These are phyloP conservation scores for Ypsolopha scabrella DNA, from an alignment of 2,888 invertebrate species.

Conservation along the genomic window DNA sequence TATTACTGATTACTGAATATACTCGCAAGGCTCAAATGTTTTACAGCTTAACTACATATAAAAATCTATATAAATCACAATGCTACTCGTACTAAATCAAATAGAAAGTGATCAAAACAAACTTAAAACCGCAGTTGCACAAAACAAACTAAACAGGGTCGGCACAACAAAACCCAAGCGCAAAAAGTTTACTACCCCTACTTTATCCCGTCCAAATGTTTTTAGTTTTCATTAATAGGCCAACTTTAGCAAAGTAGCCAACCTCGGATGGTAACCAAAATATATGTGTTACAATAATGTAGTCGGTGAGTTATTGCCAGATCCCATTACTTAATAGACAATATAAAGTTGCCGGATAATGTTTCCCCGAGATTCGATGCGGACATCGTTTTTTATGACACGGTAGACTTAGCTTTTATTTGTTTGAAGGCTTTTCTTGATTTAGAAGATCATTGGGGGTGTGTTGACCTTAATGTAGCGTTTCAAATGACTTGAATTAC, in stretches of 20 bases:
- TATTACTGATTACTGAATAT: no score
- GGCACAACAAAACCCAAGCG: neutral
- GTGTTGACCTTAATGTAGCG: slow-evolving; percentile 21
- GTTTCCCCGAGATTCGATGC: slow-evolving; percentile 22
- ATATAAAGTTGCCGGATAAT: slow-evolving; percentile 55
- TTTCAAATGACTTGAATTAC: slow-evolving; percentile 5
- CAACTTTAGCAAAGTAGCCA: slow-evolving; percentile 5
- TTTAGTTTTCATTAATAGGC: slow-evolving; percentile 10
- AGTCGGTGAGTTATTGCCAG: slow-evolving; percentile 38
- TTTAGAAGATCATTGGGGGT: slow-evolving; percentile 18
- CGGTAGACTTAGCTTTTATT: slow-evolving; percentile 23
- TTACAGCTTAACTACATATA: no score
- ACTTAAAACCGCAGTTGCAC: neutral
- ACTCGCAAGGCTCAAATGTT: no score
- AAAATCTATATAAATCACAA: neutral
- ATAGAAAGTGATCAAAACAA: neutral
- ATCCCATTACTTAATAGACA: slow-evolving; percentile 45
- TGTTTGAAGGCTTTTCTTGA: slow-evolving; percentile 19
- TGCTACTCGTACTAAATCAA: neutral
- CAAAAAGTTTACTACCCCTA: slow-evolving; percentile 1
- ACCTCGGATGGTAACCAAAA: slow-evolving; percentile 5
- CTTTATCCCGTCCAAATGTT: slow-evolving; percentile 5
- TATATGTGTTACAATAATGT: slow-evolving; percentile 15
- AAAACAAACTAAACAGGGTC: slow-evolving; percentile 2
- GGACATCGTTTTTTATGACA: slow-evolving; percentile 21